These are phyloP conservation scores for Macrobrachium rosenbergii DNA, from an alignment of 1,140 invertebrate genomes.

Conservation along the genomic window DNA sequence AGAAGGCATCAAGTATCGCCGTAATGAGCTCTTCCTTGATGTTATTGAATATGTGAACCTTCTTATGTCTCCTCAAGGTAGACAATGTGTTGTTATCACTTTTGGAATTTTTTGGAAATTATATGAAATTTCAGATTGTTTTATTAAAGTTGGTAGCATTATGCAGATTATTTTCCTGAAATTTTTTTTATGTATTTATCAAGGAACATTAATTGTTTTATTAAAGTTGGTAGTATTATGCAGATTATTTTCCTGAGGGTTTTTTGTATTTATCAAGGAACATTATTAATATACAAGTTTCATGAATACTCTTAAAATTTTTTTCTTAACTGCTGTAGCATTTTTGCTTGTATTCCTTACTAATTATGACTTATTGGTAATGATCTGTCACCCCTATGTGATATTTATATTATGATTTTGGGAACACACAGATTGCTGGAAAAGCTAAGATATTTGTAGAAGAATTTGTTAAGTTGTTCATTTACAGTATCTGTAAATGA, in stretches of 20 bases:
- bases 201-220: too few species aligned
- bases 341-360: too few species aligned
- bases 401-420: too few species aligned
- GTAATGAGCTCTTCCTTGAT: slow-evolving; percentile 99
- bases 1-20: slow-evolving; percentile 98
- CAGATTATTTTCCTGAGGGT: not conserved
- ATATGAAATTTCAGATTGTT: not conserved
- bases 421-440: too few species aligned
- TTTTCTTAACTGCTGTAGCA: too few species aligned
- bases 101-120: too few species aligned
- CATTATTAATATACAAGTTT: not conserved
- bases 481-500: too few species aligned
- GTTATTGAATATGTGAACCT: slow-evolving; percentile 99
- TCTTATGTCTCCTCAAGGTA: slow-evolving; percentile 98
- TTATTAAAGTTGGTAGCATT: not conserved
- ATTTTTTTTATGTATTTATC: not conserved
- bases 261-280: not conserved
- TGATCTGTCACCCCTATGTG: too few species aligned
- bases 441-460: too few species aligned
- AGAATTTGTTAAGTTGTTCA: too few species aligned
- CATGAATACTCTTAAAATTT: too few species aligned
- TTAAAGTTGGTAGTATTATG: not conserved
- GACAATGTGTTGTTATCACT: not conserved
- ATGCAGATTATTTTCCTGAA: not conserved
- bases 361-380: too few species aligned